Evolutionary conservation across 2,113 vertebrate species (phyloP), one percentile per base, ranked within the genome.

Genomic region (Morone saxatilis): DNA sequence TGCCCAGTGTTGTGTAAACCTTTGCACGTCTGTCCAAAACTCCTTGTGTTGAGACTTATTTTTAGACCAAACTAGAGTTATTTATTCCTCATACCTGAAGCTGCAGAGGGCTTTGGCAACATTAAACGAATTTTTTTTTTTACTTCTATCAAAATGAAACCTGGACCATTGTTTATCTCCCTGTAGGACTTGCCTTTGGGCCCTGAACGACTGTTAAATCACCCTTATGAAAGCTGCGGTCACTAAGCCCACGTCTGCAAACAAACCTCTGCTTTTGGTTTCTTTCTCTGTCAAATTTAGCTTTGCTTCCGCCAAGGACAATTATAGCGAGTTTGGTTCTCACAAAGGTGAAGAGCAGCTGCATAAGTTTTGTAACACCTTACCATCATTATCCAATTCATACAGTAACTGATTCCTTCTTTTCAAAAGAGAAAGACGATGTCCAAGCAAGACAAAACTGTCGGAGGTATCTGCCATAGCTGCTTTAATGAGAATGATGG

Each of bases 141-240:
- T 14, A 3, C 7, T 2, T 10, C 0, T 0, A 31, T 68, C 14
- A 41, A n/a, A 59, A 60, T 11, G 1, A 72, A 70, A 65, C 17
- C 22, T 63, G 78, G 8, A 0, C 3, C 0, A 0, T 7, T 20
- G 60, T 50, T 43, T 41, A 12, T 56, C 17, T 40, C 36, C 25
- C 22, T 4, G 4, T 16, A 31, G 31, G 57, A 54, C 48, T 50
- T n/a, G 3, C 12, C 25, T 12, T 56, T 53, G 82, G 86, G 81
- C 67, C 7, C 4, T 17, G 25, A 65, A 5, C 45, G 31, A 16
- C 38, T 16, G 63, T 17, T 63, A 74, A 69, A 69, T 78, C 75
- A 60, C 40, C 1, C 6, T 86, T 65, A 68, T 77, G 78, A 90
- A 86, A 84, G 40, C 81, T 83, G 79, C 12, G 38, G 76, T 72